Base-by-base conservation (phyloP, 1,140 invertebrate genomes). In the Drosophila gunungcola region DNA sequence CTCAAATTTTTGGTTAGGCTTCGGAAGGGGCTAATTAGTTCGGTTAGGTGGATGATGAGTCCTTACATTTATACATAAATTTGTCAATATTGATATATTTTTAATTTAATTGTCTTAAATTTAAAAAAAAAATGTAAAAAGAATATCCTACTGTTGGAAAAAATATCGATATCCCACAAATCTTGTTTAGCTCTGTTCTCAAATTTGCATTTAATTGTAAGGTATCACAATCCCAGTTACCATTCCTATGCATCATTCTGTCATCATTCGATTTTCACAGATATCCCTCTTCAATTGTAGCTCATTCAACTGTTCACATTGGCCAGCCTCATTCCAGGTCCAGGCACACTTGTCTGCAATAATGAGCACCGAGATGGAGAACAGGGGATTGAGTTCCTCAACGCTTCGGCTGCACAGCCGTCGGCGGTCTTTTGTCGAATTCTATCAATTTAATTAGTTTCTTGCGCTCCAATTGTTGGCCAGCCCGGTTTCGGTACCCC, bases 361-460 rank as follows among this genome's bases (percentile, higher is more conserved):
- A 57, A 42, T 70, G 43, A 70, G 68, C 52, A 75, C 38, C 39
- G 46, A 60, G 68, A 41, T 38, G 21, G 43, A 32, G 39, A 13
- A 42, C n/a, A 36, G 46, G 48, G 63, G 16, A 34, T 32, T 67
- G 46, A 43, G 56, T 67, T 39, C 55, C 67, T 61, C 41, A 46
- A 36, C 43, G 61, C 55, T 42, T 54, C 52, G 25, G 43, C 34
- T 41, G 75, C 41, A 42, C 38, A 58, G 69, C 52, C 61, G 45
- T n/a, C 58, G 64, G 57, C 54, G 49, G 79, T 77, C 83, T 79
- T 74, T 82, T 86, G 82, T 86, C 68, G 80, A 85, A 85, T 88
- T 83, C 67, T 73, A 89, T 88, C 79, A 88, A 83, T 83, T 88
- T 83, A 88, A 88, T 88, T 88, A 88, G 84, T 89, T 83, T 89